phyloP scores from a whole-genome alignment of 2,888 invertebrate genomes.

The Dicranocentrus wangi region DNA sequence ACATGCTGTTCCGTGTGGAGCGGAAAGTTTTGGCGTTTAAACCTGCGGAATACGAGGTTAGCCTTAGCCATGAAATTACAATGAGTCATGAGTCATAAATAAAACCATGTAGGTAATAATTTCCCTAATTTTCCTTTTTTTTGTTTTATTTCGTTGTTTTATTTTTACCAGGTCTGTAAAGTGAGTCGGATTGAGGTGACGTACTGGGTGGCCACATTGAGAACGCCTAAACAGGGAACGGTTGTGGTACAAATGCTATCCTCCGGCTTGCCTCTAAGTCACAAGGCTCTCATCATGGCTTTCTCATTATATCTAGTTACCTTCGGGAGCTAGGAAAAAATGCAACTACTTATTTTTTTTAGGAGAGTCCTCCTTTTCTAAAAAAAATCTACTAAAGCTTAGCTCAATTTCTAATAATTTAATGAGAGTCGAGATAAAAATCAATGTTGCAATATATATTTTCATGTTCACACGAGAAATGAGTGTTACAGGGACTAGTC shows the following conservation, averaged over 20 bases:
- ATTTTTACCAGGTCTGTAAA: constrained; percentile 40
- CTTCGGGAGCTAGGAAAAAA: constrained; percentile 40
- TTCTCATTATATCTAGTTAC: constrained; percentile 63
- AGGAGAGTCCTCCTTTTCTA: too few relatives aligned
- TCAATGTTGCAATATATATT: background rate
- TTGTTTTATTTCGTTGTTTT: too few relatives aligned
- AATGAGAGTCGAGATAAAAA: too few relatives aligned
- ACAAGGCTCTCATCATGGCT: constrained; percentile 60
- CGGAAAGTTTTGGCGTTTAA: constrained; percentile 52
- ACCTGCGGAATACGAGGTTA: constrained; percentile 57
- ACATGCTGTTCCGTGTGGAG: constrained; percentile 51
- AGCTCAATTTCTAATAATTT: too few relatives aligned
- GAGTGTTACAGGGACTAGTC: background rate
- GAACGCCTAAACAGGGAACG: constrained; percentile 54
- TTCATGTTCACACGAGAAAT: background rate
- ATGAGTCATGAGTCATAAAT: background rate
- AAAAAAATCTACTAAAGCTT: too few relatives aligned
- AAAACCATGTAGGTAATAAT: too few relatives aligned
- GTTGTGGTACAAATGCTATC: constrained; percentile 54
- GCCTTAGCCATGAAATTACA: too few relatives aligned
- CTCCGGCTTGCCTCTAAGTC: constrained; percentile 50
- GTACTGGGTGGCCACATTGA: constrained; percentile 54
- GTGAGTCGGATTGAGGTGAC: constrained; percentile 58
- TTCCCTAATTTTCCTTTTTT: too few relatives aligned
- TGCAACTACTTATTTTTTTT: too few relatives aligned